These are phyloP conservation scores for Fissipunctia ypsillon DNA, from an alignment of 2,888 invertebrate genomes.

Conservation along the genomic window DNA sequence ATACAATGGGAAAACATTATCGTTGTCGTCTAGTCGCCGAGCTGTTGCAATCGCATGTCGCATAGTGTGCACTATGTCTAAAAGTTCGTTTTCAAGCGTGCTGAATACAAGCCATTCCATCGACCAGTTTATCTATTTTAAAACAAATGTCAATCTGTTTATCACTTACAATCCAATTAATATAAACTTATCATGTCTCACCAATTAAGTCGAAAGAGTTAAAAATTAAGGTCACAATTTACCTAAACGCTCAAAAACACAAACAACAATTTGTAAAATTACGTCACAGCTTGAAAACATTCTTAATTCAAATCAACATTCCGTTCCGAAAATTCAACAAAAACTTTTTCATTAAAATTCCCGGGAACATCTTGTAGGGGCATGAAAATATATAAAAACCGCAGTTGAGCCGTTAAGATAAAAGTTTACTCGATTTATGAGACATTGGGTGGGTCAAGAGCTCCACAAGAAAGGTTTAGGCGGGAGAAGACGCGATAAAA, in stretches of 20 bases:
- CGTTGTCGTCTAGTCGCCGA: too few species aligned
- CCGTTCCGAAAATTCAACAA: slow-evolving; percentile 21
- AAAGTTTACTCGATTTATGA: slow-evolving; percentile 65
- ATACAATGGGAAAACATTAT: too few species aligned
- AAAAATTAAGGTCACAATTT: not conserved
- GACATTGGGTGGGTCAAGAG: slow-evolving; percentile 59
- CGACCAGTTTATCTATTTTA: not conserved
- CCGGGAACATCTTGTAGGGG: slow-evolving; percentile 47
- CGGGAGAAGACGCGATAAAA: slow-evolving; percentile 55
- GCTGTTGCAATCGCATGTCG: too few species aligned
- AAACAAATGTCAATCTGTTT: too few species aligned
- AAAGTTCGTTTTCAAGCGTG: too few species aligned
- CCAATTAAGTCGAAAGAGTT: not conserved
- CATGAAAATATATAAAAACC: slow-evolving; percentile 61
- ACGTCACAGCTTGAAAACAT: slow-evolving; percentile 14
- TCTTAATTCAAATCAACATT: slow-evolving; percentile 30
- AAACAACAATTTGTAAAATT: slow-evolving; percentile 17
- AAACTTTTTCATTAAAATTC: slow-evolving; percentile 63
- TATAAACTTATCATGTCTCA: not conserved
- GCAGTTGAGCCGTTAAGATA: slow-evolving; percentile 59
- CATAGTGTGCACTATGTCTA: too few species aligned
- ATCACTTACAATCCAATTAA: not conserved
- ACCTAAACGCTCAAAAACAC: not conserved
- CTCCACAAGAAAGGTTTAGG: slow-evolving; percentile 48
- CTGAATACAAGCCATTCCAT: not conserved